Evolutionary conservation across 2,797 vertebrate genomes (phyloP).

Genomic region (Denticeps clupeoides): DNA sequence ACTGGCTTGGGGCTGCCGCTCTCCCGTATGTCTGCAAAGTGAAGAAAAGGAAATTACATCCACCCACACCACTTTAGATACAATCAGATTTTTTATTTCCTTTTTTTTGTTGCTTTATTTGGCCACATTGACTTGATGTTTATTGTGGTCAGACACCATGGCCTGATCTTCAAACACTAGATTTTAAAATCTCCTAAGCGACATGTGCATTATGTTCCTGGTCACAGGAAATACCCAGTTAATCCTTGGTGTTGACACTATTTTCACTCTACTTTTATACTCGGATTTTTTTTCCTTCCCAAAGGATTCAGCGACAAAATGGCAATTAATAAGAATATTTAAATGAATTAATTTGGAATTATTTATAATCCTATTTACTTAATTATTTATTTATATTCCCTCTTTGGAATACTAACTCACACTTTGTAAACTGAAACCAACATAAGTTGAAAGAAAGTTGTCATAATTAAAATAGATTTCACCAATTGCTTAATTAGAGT

Average conservation of each 20-base stretch:
- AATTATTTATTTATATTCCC: too few species aligned
- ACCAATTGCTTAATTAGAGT: neutral
- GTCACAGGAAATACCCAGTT: conserved; percentile 20
- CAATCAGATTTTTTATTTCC: conserved; percentile 37
- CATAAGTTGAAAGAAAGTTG: too few species aligned
- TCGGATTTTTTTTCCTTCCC: neutral
- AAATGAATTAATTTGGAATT: too few species aligned
- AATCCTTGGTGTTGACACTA: neutral
- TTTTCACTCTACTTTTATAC: neutral
- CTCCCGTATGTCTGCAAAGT: conserved; percentile 86
- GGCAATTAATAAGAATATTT: too few species aligned
- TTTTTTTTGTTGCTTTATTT: conserved; percentile 18
- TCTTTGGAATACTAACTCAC: too few species aligned
- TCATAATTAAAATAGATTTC: neutral
- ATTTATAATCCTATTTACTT: too few species aligned
- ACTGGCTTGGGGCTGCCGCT: conserved; percentile 98
- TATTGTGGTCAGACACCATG: conserved; percentile 23
- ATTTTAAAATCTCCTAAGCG: conserved; percentile 40
- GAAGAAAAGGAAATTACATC: conserved; percentile 43
- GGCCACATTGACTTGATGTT: conserved; percentile 20
- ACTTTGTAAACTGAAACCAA: too few species aligned
- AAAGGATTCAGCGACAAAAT: too few species aligned
- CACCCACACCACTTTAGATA: conserved; percentile 43
- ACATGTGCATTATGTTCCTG: conserved; percentile 35
- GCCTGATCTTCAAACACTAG: conserved; percentile 42